Percentiles rank a stretch among this genome's conserved stretches.
These are phyloP conservation scores for Nanorana parkeri DNA, from an alignment of 2,113 vertebrate species.

Conservation along the genomic window DNA sequence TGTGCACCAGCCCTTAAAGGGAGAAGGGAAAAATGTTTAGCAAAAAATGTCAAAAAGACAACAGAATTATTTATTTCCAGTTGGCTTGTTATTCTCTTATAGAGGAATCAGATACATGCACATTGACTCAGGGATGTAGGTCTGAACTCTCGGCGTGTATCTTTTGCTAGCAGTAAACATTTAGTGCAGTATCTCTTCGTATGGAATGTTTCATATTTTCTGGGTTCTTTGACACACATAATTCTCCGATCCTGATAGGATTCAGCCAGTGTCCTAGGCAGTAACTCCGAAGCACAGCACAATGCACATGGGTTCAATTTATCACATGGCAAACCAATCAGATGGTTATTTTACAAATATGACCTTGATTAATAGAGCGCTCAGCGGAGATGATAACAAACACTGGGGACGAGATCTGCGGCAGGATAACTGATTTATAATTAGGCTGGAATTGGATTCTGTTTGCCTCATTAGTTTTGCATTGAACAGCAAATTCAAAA, in stretches of 20 bases:
- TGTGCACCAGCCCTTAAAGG: no score
- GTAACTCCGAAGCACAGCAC: background rate
- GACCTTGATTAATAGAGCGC: conserved; percentile 11
- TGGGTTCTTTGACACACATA: background rate
- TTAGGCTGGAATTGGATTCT: conserved; percentile 20
- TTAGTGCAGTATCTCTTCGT: no score
- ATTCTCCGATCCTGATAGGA: background rate
- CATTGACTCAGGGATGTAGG: no score
- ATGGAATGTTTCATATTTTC: background rate
- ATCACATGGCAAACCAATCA: conserved; percentile 24
- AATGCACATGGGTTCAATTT: conserved; percentile 28
- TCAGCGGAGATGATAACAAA: conserved; percentile 24
- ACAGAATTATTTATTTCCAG: no score
- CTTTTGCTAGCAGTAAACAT: no score
- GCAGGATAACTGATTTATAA: conserved; percentile 5
- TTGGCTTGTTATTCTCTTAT: no score
- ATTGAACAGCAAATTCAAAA: conserved; percentile 24
- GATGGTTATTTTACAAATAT: conserved; percentile 1
- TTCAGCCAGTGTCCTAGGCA: background rate
- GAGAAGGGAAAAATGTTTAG: no score
- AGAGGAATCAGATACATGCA: no score
- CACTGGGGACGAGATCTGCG: conserved; percentile 7
- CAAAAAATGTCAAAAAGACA: no score
- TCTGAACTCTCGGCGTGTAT: no score
- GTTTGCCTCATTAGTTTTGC: conserved; percentile 16